Percentiles rank a stretch among this genome's conserved stretches.
These are phyloP conservation scores for Tachysurus vachellii DNA, from an alignment of 2,113 vertebrate species.

Conservation along the genomic window DNA sequence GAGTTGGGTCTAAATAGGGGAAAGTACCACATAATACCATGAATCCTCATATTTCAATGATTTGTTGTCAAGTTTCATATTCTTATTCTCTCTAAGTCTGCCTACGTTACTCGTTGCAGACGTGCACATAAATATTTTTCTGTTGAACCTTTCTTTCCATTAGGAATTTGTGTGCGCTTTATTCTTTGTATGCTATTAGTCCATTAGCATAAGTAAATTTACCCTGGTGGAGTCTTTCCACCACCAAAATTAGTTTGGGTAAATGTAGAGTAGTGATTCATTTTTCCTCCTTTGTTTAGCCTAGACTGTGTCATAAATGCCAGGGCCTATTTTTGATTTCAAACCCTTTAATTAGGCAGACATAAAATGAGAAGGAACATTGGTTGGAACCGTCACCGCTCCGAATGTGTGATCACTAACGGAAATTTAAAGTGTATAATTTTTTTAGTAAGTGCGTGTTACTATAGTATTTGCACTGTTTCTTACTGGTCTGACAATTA, in stretches of 20 bases:
- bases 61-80: background rate
- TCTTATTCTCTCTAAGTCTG: background rate
- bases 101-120: background rate
- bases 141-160: background rate
- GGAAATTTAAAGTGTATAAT: background rate
- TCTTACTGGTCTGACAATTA: background rate
- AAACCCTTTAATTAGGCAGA: slow-evolving; percentile 7
- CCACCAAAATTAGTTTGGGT: background rate
- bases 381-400: background rate
- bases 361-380: slow-evolving; percentile 3
- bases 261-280: slow-evolving; percentile 5
- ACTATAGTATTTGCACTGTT: background rate
- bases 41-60: background rate
- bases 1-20: background rate
- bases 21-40: background rate
- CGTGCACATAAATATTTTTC: background rate
- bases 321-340: slow-evolving; percentile 15
- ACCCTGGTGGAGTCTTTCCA: background rate
- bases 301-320: slow-evolving; percentile 1
- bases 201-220: background rate
- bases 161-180: background rate
- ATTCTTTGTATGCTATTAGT: background rate
- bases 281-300: background rate
- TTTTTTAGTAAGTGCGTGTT: background rate
- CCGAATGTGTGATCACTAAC: background rate